Percentiles rank a stretch among this genome's conserved stretches.
Evolutionary conservation across 2,797 vertebrate species (phyloP).

Genomic region (Lateolabrax maculatus): DNA sequence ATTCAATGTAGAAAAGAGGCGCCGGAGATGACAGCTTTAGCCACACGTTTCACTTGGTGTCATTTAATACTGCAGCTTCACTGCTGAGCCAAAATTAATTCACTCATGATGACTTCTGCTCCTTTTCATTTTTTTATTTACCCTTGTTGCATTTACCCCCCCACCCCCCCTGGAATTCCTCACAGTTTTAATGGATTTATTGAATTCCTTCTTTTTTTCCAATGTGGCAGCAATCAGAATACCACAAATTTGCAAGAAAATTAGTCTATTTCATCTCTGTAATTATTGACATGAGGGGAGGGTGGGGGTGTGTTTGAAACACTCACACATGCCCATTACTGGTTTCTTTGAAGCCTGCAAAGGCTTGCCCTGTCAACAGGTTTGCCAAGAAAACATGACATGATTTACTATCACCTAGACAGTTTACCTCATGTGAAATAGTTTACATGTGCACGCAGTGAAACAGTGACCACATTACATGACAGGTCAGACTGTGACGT

Average conservation of each 20-base stretch:
- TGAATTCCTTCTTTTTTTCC: slow-evolving; percentile 61
- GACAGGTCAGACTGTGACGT: slow-evolving; percentile 15
- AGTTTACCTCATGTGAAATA: slow-evolving; percentile 35
- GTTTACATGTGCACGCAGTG: slow-evolving; percentile 32
- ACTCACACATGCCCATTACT: slow-evolving; percentile 53
- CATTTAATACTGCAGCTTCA: slow-evolving; percentile 70
- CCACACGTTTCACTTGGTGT: slow-evolving; percentile 77
- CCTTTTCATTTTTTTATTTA: slow-evolving; percentile 60
- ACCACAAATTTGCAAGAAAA: slow-evolving; percentile 69
- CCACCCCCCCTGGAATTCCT: slow-evolving; percentile 23
- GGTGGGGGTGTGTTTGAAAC: slow-evolving; percentile 51
- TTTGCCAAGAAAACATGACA: slow-evolving; percentile 56
- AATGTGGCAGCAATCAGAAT: slow-evolving; percentile 68
- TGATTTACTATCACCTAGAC: slow-evolving; percentile 56
- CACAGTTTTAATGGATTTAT: slow-evolving; percentile 64
- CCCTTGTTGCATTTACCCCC: slow-evolving; percentile 29
- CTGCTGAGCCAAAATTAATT: slow-evolving; percentile 72
- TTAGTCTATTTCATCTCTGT: slow-evolving; percentile 70
- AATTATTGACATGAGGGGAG: slow-evolving; percentile 74
- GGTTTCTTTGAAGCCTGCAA: slow-evolving; percentile 65
- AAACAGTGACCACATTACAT: slow-evolving; percentile 25
- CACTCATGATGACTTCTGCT: slow-evolving; percentile 57
- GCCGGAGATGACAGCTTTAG: slow-evolving; percentile 72
- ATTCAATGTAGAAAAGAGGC: slow-evolving; percentile 69
- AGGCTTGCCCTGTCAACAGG: slow-evolving; percentile 65